Percentiles rank a stretch among this genome's conserved stretches.
Evolutionary conservation across 2,888 invertebrate species (phyloP).

Genomic region (Leptothorax acervorum): DNA sequence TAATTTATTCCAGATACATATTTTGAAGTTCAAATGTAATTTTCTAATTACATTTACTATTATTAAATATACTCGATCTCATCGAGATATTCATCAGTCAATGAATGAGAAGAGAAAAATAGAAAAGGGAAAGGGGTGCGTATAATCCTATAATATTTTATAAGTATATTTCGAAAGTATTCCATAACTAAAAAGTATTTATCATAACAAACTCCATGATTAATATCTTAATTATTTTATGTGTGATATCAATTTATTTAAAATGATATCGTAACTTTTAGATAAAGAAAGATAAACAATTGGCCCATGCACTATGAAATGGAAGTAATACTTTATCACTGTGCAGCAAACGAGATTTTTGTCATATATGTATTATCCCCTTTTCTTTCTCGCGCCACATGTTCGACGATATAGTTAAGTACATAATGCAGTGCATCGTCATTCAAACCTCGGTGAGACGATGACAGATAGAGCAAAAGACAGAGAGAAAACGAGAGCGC

Average conservation of each 20-base stretch:
- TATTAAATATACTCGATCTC: neutral
- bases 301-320: neutral
- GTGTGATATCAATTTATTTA: neutral
- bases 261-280: slow-evolving; percentile 22
- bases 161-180: neutral
- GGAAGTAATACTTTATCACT: neutral
- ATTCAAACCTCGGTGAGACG: slow-evolving; percentile 19
- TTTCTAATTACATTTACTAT: slow-evolving; percentile 6
- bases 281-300: neutral
- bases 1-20: neutral
- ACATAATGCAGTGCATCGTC: slow-evolving; percentile 40
- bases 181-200: neutral
- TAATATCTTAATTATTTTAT: slow-evolving; percentile 1
- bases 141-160: too few relatives aligned
- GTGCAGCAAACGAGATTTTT: neutral
- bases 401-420: slow-evolving; percentile 32
- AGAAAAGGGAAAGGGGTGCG: neutral
- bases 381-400: neutral
- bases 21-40: neutral
- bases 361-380: neutral
- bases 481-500: slow-evolving; percentile 35
- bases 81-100: neutral
- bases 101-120: neutral
- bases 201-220: neutral
- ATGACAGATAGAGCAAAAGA: slow-evolving; percentile 30